Evolutionary conservation across 2,113 vertebrate species (phyloP).

Genomic region (Chlamydotis undulata): DNA sequence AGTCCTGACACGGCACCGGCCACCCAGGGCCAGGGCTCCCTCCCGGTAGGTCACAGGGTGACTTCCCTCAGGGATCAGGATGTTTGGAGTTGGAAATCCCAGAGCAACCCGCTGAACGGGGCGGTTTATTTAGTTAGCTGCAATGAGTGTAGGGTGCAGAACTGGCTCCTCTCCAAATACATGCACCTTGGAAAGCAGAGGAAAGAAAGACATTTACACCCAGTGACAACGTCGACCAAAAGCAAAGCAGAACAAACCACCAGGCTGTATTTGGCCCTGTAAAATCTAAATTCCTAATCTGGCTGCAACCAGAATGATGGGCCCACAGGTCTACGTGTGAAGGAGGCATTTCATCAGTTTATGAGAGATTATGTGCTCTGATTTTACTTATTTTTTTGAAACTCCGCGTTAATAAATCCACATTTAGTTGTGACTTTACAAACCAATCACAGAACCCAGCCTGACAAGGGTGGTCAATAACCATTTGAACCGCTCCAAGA

Average conservation of each 20-base stretch:
- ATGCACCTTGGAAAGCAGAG: neutral
- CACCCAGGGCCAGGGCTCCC: neutral
- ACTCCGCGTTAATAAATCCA: neutral
- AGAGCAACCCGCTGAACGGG: neutral
- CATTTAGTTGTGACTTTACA: neutral
- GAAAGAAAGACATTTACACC: too few species aligned
- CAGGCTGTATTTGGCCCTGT: fast-evolving
- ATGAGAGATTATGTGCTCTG: fast-evolving
- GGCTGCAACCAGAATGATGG: fast-evolving
- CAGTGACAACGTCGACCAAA: neutral
- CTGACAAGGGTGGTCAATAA: neutral
- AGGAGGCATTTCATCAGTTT: neutral
- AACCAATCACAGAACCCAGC: neutral
- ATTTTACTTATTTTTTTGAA: neutral
- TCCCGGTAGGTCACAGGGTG: neutral
- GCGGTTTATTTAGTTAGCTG: neutral
- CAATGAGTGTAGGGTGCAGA: neutral
- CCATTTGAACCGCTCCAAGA: neutral
- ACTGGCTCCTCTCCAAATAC: fast-evolving
- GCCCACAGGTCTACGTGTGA: fast-evolving
- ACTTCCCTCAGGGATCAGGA: neutral
- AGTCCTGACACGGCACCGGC: neutral
- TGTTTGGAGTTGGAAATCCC: neutral
- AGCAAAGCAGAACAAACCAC: neutral
- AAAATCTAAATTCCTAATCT: neutral